Evolutionary conservation across 1,140 invertebrate species (phyloP).

Genomic region (Drosophila paulistorum): DNA sequence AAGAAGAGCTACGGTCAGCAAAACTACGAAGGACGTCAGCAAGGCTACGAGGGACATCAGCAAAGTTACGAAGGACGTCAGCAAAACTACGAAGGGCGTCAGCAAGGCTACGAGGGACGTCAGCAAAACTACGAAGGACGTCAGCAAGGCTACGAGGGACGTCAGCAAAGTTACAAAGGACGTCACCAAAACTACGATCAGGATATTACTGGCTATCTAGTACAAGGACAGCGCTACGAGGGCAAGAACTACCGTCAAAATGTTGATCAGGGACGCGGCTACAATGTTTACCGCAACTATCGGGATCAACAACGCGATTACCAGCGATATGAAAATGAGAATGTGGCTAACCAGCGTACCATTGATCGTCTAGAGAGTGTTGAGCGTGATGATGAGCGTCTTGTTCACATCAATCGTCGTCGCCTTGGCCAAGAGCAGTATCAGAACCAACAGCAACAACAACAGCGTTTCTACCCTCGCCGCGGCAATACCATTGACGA

Average conservation of each 20-base stretch:
- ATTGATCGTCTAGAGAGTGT: constrained; percentile 45
- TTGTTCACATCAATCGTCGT: constrained; percentile 51
- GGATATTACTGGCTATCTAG: background rate
- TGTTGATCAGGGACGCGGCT: background rate
- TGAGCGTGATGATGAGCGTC: constrained; percentile 44
- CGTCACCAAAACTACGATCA: background rate
- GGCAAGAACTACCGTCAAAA: constrained; percentile 1
- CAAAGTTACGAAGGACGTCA: background rate
- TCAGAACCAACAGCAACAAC: constrained; percentile 24
- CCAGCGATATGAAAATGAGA: background rate
- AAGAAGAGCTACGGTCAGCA: background rate
- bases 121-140: background rate
- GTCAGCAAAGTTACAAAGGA: background rate
- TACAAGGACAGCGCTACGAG: background rate
- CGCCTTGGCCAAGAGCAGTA: constrained; percentile 38
- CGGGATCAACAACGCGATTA: constrained; percentile 7
- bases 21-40: background rate
- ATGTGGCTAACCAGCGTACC: background rate
- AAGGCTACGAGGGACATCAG: background rate
- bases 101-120: background rate
- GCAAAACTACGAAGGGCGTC: background rate
- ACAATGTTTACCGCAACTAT: constrained; percentile 1
- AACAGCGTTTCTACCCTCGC: constrained; percentile 10
- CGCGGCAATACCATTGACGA: constrained; percentile 9
- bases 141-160: background rate